A percentile compares a stretch with the other conserved stretches of the same genome.
Evolutionary conservation across 2,888 invertebrate genomes (phyloP).

Genomic region (Punctoribates punctum): DNA sequence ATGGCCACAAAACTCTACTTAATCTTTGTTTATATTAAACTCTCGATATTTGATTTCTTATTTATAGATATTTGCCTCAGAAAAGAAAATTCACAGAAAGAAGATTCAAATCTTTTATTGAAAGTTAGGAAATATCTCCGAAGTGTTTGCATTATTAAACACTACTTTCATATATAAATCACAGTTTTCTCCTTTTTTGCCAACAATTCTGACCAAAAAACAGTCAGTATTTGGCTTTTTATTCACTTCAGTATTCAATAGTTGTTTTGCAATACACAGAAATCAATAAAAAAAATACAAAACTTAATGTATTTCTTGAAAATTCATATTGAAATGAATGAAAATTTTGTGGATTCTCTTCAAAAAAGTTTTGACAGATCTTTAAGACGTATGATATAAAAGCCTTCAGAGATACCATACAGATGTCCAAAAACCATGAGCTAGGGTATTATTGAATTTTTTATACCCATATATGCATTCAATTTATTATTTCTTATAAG

Average conservation of each 20-base stretch:
- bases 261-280: too few relatives aligned
- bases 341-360: too few relatives aligned
- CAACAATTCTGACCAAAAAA: not conserved
- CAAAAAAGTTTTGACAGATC: too few relatives aligned
- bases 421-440: too few relatives aligned
- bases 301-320: too few relatives aligned
- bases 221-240: too few relatives aligned
- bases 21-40: not conserved
- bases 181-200: not conserved
- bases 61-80: not conserved
- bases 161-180: not conserved
- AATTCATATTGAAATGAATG: too few relatives aligned
- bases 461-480: not conserved
- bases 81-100: not conserved
- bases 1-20: too few relatives aligned
- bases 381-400: too few relatives aligned
- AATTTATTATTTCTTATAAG: not conserved
- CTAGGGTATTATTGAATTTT: not conserved
- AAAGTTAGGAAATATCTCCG: not conserved
- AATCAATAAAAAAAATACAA: too few relatives aligned
- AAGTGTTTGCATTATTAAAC: not conserved
- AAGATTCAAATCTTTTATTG: constrained; percentile 2
- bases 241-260: too few relatives aligned
- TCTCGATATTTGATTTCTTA: not conserved
- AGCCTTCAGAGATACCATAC: too few relatives aligned